Base-by-base conservation (phyloP, 2,113 vertebrate genomes). In the Hyaena hyaena region DNA sequence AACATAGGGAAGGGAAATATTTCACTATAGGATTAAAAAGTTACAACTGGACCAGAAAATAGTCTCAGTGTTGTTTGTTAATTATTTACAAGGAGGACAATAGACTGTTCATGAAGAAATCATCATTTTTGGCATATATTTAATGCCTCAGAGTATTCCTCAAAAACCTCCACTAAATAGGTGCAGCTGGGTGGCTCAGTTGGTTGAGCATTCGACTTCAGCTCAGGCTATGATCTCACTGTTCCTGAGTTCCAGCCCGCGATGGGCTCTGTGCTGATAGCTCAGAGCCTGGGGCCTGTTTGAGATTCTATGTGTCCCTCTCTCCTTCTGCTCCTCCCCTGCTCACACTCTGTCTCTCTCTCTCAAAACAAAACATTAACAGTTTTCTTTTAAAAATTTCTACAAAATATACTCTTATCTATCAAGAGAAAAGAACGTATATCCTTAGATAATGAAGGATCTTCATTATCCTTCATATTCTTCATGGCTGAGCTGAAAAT, bases 1-100 rank as follows among this genome's bases (percentile, higher is more conserved):
- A 95, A 90, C 19, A 90, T 6, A 89, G 55, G 43, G 76, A 91
- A 93, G 39, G 53, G 45, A 97, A 95, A 63, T 81, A 82, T 35
- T 86, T 81, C 26, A 74, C 28, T 81, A 94, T 5, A 86, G 63
- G 58, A 94, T 50, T 91, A 88, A 90, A 89, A 87, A 35, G 55
- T 90, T 90, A 94, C 89, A 96, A 66, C 26, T 74, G 39, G 3
- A 53, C 6, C 88, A 10, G 16, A 95, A 16, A 11, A 11, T 11
- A 95, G 84, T 63, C 31, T 50, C 50, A 79, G 21, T 81, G 33
- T 7, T 35, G n/a, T 15, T 73, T 92, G 16, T 77, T 66, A 83
- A 83, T 90, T 90, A 79, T 50, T 91, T 82, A 92, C 17, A 94
- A 94, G 74, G 79, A 80, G 43, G 24, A 33, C 68, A 92, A 65